phyloP scores from a whole-genome alignment of 2,888 invertebrate species.

The Tupiocoris notatus region DNA sequence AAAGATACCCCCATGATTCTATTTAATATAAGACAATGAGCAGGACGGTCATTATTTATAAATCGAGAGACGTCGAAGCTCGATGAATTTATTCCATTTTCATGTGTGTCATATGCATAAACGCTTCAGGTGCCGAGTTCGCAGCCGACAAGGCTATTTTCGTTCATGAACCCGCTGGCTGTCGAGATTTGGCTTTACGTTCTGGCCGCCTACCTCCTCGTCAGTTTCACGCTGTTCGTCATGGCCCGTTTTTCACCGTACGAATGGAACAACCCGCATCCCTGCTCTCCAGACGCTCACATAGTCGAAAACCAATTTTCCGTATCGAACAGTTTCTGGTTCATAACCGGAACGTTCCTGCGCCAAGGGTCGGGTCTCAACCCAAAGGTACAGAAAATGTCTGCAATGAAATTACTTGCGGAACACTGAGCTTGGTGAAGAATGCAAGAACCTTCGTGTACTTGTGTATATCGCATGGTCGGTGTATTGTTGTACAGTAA shows the following conservation, averaged over 20 bases:
- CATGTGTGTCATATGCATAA: too few relatives aligned
- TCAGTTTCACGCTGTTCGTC: constrained; percentile 90
- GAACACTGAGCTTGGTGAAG: background rate
- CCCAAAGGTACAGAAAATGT: constrained; percentile 69
- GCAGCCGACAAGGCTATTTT: constrained; percentile 84
- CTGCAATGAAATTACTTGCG: background rate
- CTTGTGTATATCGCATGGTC: too few relatives aligned
- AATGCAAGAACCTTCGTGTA: too few relatives aligned
- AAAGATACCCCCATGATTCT: too few relatives aligned
- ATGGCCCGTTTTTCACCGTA: constrained; percentile 96
- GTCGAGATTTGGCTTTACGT: constrained; percentile 97
- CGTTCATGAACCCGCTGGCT: constrained; percentile 94
- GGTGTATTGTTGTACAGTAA: too few relatives aligned
- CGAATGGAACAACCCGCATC: constrained; percentile 85
- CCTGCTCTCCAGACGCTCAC: constrained; percentile 78
- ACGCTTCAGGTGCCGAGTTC: constrained; percentile 76
- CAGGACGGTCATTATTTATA: too few relatives aligned
- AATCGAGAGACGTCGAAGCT: too few relatives aligned
- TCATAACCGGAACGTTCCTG: constrained; percentile 91
- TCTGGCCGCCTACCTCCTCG: constrained; percentile 87
- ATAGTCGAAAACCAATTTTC: constrained; percentile 94
- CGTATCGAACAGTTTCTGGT: constrained; percentile 95
- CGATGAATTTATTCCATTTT: too few relatives aligned
- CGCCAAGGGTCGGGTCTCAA: constrained; percentile 90
- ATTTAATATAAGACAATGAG: too few relatives aligned